These are phyloP conservation scores for Streptopelia turtur DNA, from an alignment of 2,797 vertebrate species.

Conservation along the genomic window DNA sequence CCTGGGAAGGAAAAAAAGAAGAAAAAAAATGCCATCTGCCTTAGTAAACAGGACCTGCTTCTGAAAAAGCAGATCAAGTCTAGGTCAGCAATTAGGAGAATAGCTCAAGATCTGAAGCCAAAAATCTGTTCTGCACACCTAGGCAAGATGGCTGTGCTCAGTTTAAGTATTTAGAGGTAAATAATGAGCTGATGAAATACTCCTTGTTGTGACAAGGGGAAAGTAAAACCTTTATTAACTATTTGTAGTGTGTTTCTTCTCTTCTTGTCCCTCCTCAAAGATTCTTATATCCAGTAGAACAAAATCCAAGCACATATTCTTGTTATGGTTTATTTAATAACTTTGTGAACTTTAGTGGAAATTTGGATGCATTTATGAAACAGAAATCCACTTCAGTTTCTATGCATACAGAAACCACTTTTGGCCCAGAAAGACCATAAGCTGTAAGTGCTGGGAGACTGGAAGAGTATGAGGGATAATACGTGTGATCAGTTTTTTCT, in stretches of 20 bases:
- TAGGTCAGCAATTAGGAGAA: background rate
- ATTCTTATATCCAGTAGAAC: background rate
- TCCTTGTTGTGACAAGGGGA: background rate
- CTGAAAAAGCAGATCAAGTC: background rate
- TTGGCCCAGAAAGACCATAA: background rate
- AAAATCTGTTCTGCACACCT: background rate
- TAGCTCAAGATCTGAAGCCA: background rate
- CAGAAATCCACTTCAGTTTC: background rate
- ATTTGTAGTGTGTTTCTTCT: background rate
- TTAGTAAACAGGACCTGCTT: background rate
- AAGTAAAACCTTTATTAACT: background rate
- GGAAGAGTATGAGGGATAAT: background rate
- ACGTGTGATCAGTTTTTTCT: background rate
- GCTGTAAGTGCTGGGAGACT: background rate
- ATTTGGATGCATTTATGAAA: background rate
- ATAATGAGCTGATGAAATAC: background rate
- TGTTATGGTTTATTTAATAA: background rate
- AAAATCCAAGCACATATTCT: background rate
- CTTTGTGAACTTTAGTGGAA: background rate
- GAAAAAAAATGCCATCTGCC: rapidly evolving
- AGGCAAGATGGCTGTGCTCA: background rate
- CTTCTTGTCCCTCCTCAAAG: background rate
- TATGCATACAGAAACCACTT: background rate
- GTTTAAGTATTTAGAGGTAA: background rate
- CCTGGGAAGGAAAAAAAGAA: background rate